These are phyloP conservation scores for Sebastes umbrosus DNA, from an alignment of 2,797 vertebrate genomes.

Conservation along the genomic window DNA sequence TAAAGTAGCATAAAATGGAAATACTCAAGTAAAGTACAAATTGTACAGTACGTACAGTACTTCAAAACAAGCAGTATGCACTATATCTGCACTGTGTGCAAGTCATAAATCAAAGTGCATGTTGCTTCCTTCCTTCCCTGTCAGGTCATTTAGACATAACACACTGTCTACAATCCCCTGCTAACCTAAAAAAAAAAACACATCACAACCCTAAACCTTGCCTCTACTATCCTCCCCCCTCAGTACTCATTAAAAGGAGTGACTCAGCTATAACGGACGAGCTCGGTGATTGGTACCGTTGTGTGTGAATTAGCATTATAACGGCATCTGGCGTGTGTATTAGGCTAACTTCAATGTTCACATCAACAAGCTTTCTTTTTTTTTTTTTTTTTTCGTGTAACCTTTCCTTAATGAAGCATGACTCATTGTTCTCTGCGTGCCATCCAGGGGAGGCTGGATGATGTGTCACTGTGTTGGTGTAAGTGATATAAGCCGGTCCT, in stretches of 20 bases:
- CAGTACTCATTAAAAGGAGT: slow-evolving; percentile 20
- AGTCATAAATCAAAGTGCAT: slow-evolving; percentile 20
- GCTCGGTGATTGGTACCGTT: neutral
- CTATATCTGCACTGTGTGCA: neutral
- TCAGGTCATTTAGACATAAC: slow-evolving; percentile 26
- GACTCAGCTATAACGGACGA: slow-evolving; percentile 10
- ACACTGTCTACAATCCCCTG: neutral
- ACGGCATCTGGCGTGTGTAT: neutral
- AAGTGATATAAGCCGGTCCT: slow-evolving; percentile 28
- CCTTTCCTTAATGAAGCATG: slow-evolving; percentile 34
- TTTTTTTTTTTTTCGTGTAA: neutral
- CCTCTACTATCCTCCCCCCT: neutral
- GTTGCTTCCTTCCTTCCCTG: slow-evolving; percentile 20
- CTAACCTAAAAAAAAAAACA: neutral
- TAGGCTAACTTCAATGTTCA: neutral
- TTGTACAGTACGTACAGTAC: too few relatives aligned
- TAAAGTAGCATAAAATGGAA: too few relatives aligned
- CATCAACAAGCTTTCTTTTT: slow-evolving; percentile 3
- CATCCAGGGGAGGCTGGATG: slow-evolving; percentile 14
- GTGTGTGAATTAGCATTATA: neutral
- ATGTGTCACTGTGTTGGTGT: slow-evolving; percentile 29
- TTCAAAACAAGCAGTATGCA: neutral
- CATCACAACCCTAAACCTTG: slow-evolving; percentile 1
- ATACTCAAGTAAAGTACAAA: too few relatives aligned
- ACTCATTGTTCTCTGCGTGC: slow-evolving; percentile 50